A percentile compares a stretch with the other conserved stretches of the same genome.
Evolutionary conservation across 2,888 invertebrate genomes (phyloP).

Genomic region (Drepanosiphum platanoidis): DNA sequence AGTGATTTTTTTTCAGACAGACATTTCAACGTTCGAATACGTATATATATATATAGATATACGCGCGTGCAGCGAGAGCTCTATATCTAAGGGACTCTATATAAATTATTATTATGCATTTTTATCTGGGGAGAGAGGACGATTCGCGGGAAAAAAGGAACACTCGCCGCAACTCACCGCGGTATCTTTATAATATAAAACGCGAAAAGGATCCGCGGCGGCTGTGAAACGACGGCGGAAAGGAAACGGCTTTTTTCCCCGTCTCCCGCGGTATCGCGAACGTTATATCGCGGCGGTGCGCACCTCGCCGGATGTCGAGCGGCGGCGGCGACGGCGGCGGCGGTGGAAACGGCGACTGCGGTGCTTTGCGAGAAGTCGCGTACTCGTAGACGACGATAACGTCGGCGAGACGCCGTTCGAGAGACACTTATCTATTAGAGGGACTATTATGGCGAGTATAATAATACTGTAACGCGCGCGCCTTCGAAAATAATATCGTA

Average conservation of each 20-base stretch:
- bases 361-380: background rate
- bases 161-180: background rate
- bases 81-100: background rate
- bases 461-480: background rate
- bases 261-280: background rate
- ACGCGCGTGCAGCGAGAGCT: background rate
- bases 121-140: conserved; percentile 35
- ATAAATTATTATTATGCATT: conserved; percentile 30
- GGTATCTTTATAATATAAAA: background rate
- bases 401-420: background rate
- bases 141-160: background rate
- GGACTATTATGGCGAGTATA: background rate
- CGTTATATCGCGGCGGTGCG: conserved; percentile 2
- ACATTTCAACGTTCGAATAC: conserved; percentile 40
- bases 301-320: background rate
- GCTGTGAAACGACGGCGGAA: background rate
- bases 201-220: background rate
- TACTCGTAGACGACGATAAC: background rate
- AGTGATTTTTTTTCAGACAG: conserved; percentile 59
- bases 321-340: background rate
- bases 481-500: background rate
- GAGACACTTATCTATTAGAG: background rate
- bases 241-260: conserved; percentile 3
- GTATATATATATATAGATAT: no score
- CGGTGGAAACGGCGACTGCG: background rate